A percentile compares a stretch with the other conserved stretches of the same genome.
phyloP scores from a whole-genome alignment of 2,113 vertebrate genomes.

The Mirounga angustirostris region DNA sequence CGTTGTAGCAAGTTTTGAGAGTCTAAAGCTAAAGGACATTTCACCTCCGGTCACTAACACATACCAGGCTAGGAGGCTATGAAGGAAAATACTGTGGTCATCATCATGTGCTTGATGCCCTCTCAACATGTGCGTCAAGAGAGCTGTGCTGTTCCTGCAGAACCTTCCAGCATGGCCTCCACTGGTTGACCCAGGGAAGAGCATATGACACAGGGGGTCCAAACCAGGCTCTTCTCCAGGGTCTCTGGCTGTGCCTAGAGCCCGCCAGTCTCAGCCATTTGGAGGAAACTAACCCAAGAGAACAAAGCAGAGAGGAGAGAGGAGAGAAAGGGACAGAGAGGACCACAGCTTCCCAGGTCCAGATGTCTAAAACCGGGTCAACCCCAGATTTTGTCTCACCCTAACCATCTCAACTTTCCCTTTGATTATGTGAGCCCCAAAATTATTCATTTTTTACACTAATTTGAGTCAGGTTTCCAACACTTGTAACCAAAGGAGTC shows the following conservation, averaged over 20 bases:
- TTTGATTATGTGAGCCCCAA: not conserved
- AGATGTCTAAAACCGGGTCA: accelerated
- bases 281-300: not conserved
- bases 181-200: accelerated
- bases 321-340: not conserved
- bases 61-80: accelerated
- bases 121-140: not conserved
- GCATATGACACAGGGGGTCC: accelerated
- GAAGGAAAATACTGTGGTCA: no score
- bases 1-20: accelerated
- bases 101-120: not conserved
- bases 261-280: accelerated
- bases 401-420: not conserved
- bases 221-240: accelerated
- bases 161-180: not conserved
- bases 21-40: not conserved
- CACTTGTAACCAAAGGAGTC: no score
- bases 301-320: not conserved
- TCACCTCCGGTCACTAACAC: not conserved
- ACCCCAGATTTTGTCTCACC: not conserved
- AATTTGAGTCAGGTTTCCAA: not conserved
- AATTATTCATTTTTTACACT: not conserved
- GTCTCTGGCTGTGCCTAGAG: accelerated
- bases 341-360: accelerated
- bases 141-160: not conserved